Base-by-base conservation (phyloP, 2,797 vertebrate species). In the Poeciliopsis paucimaculata region DNA sequence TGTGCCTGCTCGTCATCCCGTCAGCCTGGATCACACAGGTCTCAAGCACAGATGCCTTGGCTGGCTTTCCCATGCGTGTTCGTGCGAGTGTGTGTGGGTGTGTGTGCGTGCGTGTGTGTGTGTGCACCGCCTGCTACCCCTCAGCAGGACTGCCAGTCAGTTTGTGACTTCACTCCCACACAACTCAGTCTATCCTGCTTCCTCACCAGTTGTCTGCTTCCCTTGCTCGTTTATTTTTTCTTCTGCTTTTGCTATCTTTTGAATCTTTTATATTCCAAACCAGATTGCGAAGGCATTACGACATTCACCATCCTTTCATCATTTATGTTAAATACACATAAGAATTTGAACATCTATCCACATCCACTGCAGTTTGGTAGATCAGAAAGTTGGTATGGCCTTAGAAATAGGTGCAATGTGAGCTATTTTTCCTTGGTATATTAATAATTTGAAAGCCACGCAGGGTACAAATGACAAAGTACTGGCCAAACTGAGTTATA, bases 31-130 rank as follows among this genome's bases (percentile, higher is more conserved):
- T 93, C 88, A 84, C 85, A 77, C 83, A 85, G 90, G 91, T 93
- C 92, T 88, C 77, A 86, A 13, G 85, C 93, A 84, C 92, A 93
- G 93, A 92, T 91, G 92, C 89, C 91, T 89, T 91, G 87, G 91
- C 90, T 84, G 74, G 45, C 80, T 84, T 88, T 77, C 78, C 84
- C 78, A 64, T 90, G 88, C 0, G 51, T 66, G 72, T 79, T 60
- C 75, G 85, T 3, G 70, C 60, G 74, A 57, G 9, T 18, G 28
- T 18, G 57, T 62, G 2, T 16, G 85, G 1, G 43, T 60, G 70
- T 73, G 79, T 71, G 84, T 78, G 84, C 75, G 84, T 73, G 77
- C 62, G 82, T 55, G 85, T 73, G 77, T 72, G 82, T 55, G 81
- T 77, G 77, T 2, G 47, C 68, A 79, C 81, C 82, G 87, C 86